These are phyloP conservation scores for Hanleya hanleyi DNA, from an alignment of 2,888 invertebrate genomes.

Conservation along the genomic window DNA sequence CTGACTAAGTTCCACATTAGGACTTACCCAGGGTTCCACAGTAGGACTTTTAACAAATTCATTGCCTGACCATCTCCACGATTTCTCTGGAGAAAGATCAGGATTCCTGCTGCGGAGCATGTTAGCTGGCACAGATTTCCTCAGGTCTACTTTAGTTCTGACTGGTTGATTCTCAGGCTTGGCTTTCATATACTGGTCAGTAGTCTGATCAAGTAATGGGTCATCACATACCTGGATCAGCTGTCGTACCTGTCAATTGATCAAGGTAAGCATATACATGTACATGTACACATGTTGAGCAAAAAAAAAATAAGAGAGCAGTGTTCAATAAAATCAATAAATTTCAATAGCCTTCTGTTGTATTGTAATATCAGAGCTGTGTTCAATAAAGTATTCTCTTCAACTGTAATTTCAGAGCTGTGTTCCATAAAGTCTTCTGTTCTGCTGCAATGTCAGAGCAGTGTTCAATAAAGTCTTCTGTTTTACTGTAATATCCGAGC, in stretches of 20 bases:
- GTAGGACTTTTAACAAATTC: conserved; percentile 67
- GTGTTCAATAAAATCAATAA: too few relatives aligned
- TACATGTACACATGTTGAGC: too few relatives aligned
- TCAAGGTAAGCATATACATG: background rate
- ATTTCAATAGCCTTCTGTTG: too few relatives aligned
- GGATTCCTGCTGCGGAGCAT: conserved; percentile 26
- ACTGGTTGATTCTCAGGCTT: conserved; percentile 22
- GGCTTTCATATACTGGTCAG: conserved; percentile 82
- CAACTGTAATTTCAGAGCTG: too few relatives aligned
- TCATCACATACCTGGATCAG: conserved; percentile 90
- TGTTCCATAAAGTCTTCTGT: too few relatives aligned
- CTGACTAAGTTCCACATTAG: too few relatives aligned
- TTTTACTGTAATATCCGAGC: too few relatives aligned
- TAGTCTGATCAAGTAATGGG: conserved; percentile 87
- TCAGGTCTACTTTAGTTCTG: conserved; percentile 15
- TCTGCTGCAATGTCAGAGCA: too few relatives aligned
- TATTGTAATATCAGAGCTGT: too few relatives aligned
- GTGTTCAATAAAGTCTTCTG: too few relatives aligned
- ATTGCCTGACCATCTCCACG: conserved; percentile 67
- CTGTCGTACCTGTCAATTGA: conserved; percentile 82
- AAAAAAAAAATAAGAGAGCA: too few relatives aligned
- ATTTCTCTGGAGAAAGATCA: conserved; percentile 42
- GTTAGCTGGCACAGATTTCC: background rate
- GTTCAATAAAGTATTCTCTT: too few relatives aligned
- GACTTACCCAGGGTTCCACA: conserved; percentile 80